Conservation (phyloP, 2,113 vertebrate species). For the Coptodon bakossiorum region DNA sequence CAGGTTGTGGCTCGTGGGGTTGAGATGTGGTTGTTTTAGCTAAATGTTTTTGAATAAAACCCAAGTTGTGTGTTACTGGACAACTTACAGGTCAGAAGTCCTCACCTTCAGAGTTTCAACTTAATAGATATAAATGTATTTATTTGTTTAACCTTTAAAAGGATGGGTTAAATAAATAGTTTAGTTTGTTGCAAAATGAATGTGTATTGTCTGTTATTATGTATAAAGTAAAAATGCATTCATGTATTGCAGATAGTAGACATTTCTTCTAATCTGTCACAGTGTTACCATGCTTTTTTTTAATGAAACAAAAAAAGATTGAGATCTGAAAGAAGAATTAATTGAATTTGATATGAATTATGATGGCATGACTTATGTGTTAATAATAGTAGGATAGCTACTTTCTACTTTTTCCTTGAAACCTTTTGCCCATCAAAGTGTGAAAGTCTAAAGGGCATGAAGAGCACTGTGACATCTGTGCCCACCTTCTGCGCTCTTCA, state of each 20-base stretch:
- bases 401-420: background rate
- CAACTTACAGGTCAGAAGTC: background rate
- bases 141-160: background rate
- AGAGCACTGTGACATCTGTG: background rate
- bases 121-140: background rate
- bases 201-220: background rate
- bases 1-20: background rate
- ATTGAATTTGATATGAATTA: background rate
- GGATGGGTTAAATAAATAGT: background rate
- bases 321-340: background rate
- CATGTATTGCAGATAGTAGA: background rate
- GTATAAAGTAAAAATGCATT: background rate
- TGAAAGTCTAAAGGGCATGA: background rate
- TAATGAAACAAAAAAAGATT: background rate
- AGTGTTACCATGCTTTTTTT: background rate
- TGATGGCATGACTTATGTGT: background rate
- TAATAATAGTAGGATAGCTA: background rate
- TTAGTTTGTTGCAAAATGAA: background rate
- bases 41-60: background rate
- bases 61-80: background rate
- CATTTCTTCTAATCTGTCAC: background rate
- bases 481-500: background rate
- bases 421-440: background rate
- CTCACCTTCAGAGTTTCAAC: background rate
- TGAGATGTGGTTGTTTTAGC: background rate